phyloP scores from a whole-genome alignment of 2,888 invertebrate species.

The Lingula anatina region DNA sequence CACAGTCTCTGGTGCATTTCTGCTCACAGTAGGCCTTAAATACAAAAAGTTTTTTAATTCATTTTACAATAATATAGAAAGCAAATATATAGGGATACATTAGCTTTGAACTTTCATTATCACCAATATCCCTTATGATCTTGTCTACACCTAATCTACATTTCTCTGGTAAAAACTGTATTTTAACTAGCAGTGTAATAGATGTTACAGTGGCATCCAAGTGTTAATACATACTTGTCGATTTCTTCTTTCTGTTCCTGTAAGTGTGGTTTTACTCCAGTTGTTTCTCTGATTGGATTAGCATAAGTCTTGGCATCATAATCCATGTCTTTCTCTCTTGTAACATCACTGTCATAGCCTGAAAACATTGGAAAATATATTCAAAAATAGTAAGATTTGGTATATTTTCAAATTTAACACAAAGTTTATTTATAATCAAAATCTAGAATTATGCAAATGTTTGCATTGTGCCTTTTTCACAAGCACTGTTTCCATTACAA shows the following conservation, averaged over 20 bases:
- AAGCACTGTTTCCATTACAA: too few species aligned
- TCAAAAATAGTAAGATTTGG: too few species aligned
- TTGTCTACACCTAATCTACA: too few species aligned
- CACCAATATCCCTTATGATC: too few species aligned
- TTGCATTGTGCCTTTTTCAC: too few species aligned
- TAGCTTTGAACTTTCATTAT: too few species aligned
- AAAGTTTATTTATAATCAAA: background rate
- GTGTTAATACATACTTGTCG: background rate
- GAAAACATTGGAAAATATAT: slow-evolving; percentile 2
- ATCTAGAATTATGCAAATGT: too few species aligned
- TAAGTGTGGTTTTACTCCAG: slow-evolving; percentile 38
- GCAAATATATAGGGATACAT: too few species aligned
- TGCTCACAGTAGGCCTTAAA: slow-evolving; percentile 39
- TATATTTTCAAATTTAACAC: background rate
- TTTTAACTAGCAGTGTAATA: background rate
- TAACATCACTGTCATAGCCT: slow-evolving; percentile 54
- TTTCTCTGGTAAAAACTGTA: background rate
- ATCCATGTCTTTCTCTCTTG: slow-evolving; percentile 49
- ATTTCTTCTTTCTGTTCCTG: slow-evolving; percentile 18
- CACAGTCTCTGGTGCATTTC: slow-evolving; percentile 35
- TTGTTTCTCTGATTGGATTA: slow-evolving; percentile 36
- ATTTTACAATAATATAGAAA: too few species aligned
- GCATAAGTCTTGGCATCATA: slow-evolving; percentile 47
- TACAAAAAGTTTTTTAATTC: too few species aligned
- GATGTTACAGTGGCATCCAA: background rate